Evolutionary conservation across 1,140 invertebrate genomes (phyloP).

Genomic region (Odontomachus brunneus): DNA sequence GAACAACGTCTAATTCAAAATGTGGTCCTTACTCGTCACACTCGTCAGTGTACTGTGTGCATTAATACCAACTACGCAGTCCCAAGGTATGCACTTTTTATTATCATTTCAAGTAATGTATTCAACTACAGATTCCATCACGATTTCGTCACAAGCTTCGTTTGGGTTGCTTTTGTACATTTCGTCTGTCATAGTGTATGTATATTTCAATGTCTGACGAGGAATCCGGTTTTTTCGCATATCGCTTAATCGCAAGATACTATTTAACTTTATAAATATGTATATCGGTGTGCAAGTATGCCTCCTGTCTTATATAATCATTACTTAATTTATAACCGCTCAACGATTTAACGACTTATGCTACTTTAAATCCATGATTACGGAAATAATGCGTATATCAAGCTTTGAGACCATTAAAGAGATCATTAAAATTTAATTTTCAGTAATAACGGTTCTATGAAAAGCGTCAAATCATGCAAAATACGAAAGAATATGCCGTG

Average conservation of each 20-base stretch:
- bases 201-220: neutral
- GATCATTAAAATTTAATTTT: too few relatives aligned
- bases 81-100: constrained; percentile 64
- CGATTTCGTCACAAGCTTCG: neutral
- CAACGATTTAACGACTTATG: too few relatives aligned
- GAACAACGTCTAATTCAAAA: constrained; percentile 12
- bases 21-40: constrained; percentile 18
- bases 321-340: neutral
- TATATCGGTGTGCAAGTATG: neutral
- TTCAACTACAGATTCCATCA: constrained; percentile 15
- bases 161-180: neutral
- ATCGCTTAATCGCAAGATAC: neutral
- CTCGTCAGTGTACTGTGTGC: constrained; percentile 39
- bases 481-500: too few relatives aligned
- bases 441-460: too few relatives aligned
- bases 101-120: neutral
- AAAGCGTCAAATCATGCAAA: too few relatives aligned
- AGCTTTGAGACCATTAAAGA: too few relatives aligned
- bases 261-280: neutral
- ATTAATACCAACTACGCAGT: constrained; percentile 28
- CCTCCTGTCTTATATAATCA: neutral
- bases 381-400: too few relatives aligned
- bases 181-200: neutral
- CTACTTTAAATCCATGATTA: too few relatives aligned
- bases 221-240: neutral